Evolutionary conservation across 1,140 invertebrate species (phyloP).

Genomic region (Drosophila sechellia): DNA sequence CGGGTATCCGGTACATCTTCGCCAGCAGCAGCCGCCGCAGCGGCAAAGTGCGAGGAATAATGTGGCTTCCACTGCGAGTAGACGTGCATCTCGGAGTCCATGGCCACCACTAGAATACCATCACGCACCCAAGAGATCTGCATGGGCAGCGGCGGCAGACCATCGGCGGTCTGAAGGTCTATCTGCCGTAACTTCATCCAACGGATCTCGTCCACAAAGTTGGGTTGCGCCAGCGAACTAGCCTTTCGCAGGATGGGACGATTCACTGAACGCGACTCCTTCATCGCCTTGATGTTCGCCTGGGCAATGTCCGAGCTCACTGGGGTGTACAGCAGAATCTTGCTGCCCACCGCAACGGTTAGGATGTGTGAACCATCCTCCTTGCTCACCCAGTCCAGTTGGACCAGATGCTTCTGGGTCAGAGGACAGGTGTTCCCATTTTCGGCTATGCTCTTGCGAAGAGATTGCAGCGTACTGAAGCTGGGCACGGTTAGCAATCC

Average conservation of each 20-base stretch:
- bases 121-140: conserved; percentile 99
- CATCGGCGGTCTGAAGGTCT: conserved; percentile 96
- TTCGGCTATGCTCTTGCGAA: conserved; percentile 95
- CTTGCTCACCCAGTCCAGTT: conserved; percentile 99
- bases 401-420: conserved; percentile 95
- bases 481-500: conserved; percentile 95
- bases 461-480: conserved; percentile 95
- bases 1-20: conserved; percentile 87
- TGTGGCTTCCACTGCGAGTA: conserved; percentile 98
- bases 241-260: conserved; percentile 93
- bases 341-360: conserved; percentile 97
- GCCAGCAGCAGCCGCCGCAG: conserved; percentile 40
- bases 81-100: conserved; percentile 99
- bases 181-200: conserved; percentile 98
- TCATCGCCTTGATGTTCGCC: conserved; percentile 94
- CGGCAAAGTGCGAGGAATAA: conserved; percentile 57
- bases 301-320: conserved; percentile 95
- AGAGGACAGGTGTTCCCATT: conserved; percentile 95
- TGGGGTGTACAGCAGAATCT: conserved; percentile 93
- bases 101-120: conserved; percentile 98
- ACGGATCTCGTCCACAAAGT: conserved; percentile 94
- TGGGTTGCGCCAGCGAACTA: conserved; percentile 92
- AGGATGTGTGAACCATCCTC: conserved; percentile 99
- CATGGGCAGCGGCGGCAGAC: conserved; percentile 97
- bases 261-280: conserved; percentile 91